Conservation (phyloP, 2,113 vertebrate species). For the Pangasianodon hypophthalmus region DNA sequence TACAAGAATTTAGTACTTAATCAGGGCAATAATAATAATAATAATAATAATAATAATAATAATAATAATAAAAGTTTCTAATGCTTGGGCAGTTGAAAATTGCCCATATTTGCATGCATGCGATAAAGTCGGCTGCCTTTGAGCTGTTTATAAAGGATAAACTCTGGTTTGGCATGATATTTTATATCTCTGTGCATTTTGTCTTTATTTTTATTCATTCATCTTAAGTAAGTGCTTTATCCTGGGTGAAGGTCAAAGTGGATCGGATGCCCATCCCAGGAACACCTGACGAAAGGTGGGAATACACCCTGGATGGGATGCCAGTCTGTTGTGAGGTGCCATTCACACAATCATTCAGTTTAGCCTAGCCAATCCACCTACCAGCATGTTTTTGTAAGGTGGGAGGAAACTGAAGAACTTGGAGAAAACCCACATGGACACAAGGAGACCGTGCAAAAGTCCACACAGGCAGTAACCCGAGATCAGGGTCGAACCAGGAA, state of each 20-base stretch:
- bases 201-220: neutral
- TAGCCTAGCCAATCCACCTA: neutral
- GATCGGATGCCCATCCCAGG: neutral
- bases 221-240: neutral
- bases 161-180: too few species aligned
- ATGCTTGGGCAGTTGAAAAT: too few species aligned
- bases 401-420: neutral
- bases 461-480: neutral
- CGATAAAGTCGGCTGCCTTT: too few species aligned
- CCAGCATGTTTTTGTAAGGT: neutral
- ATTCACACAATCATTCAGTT: neutral
- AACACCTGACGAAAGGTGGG: neutral
- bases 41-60: too few species aligned
- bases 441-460: neutral
- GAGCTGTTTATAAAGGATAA: too few species aligned
- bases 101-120: too few species aligned
- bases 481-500: neutral
- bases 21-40: too few species aligned
- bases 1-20: too few species aligned
- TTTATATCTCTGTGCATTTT: too few species aligned
- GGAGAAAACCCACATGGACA: constrained; percentile 3
- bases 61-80: too few species aligned
- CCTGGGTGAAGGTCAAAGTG: neutral
- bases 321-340: neutral
- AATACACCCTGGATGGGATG: neutral